Conservation (phyloP, 2,113 vertebrate species). For the Vanacampus margaritifer region DNA sequence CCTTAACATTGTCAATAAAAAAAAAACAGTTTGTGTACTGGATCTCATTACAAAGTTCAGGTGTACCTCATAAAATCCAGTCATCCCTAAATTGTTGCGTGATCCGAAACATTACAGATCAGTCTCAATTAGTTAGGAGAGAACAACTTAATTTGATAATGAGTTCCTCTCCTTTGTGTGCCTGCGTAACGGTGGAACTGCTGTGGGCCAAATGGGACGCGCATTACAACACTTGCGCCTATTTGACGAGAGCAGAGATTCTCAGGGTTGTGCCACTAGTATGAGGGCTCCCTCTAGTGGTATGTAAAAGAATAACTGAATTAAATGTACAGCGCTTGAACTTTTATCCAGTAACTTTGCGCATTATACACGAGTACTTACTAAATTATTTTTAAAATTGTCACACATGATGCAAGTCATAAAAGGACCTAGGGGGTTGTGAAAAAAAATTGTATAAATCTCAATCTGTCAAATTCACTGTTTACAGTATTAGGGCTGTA, state of each 20-base stretch:
- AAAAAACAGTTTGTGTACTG: not conserved
- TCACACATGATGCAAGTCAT: too few species aligned
- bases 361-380: too few species aligned
- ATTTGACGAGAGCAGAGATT: too few species aligned
- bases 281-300: not conserved
- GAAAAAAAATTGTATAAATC: too few species aligned
- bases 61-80: not conserved
- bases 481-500: too few species aligned
- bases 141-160: conserved; percentile 6
- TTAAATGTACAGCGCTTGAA: not conserved
- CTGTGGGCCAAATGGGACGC: conserved; percentile 24
- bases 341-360: not conserved
- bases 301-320: not conserved
- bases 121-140: conserved; percentile 6
- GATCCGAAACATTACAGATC: conserved; percentile 12
- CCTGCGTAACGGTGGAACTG: not conserved
- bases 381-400: too few species aligned
- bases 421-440: too few species aligned
- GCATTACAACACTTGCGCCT: not conserved
- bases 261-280: too few species aligned
- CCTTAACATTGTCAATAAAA: too few species aligned
- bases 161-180: not conserved
- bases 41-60: not conserved
- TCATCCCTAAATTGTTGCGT: conserved; percentile 10
- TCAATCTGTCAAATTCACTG: too few species aligned